These are phyloP conservation scores for Sorex araneus DNA, from an alignment of 2,113 vertebrate genomes.

Conservation along the genomic window DNA sequence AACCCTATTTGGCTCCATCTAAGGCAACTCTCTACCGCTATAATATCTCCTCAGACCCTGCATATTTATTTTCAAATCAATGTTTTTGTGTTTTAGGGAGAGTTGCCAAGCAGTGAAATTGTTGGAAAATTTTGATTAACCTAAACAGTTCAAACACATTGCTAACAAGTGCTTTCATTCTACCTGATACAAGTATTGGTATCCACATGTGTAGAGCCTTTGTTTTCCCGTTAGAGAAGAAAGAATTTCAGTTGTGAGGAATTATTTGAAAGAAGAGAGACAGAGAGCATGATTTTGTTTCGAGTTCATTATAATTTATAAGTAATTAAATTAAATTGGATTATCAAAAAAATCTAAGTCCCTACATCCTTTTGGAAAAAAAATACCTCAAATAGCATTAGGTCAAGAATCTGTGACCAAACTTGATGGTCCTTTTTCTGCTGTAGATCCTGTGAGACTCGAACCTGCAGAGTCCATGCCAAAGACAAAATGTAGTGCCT, in stretches of 20 bases:
- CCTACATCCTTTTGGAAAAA: neutral
- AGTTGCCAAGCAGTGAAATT: too few relatives aligned
- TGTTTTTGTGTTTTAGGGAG: too few relatives aligned
- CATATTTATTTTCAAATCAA: too few relatives aligned
- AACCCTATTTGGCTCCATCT: too few relatives aligned
- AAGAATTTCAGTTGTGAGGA: neutral
- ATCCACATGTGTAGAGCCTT: neutral
- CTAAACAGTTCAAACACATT: neutral
- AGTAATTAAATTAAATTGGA: neutral
- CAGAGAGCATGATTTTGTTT: constrained; percentile 5
- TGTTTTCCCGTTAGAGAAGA: neutral
- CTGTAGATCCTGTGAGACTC: too few relatives aligned
- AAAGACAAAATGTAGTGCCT: neutral
- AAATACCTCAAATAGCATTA: too few relatives aligned
- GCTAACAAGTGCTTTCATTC: neutral
- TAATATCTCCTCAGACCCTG: too few relatives aligned
- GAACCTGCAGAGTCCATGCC: neutral
- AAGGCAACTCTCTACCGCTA: too few relatives aligned
- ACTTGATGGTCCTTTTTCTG: neutral
- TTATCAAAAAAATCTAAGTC: neutral
- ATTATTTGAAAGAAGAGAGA: constrained; percentile 20
- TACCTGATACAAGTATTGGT: neutral
- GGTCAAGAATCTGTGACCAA: neutral
- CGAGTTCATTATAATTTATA: neutral
- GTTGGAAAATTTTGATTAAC: neutral